A percentile compares a stretch with the other conserved stretches of the same genome.
Conservation (phyloP, 1,140 invertebrate species). For the Vollenhovia emeryi region DNA sequence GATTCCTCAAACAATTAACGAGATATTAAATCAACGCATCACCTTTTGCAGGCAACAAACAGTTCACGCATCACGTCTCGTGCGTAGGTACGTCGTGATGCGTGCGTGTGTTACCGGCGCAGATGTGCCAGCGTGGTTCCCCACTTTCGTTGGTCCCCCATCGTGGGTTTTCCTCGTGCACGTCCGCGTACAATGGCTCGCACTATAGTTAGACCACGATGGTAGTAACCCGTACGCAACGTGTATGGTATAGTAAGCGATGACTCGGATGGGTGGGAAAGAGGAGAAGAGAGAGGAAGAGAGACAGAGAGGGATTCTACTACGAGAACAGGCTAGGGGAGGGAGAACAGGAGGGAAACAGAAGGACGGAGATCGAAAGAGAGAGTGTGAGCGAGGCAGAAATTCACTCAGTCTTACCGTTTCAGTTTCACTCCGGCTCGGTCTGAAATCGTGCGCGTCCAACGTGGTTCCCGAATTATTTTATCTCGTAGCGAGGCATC, state of each 20-base stretch:
- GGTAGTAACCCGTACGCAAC: slow-evolving; percentile 36
- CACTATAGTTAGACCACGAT: slow-evolving; percentile 7
- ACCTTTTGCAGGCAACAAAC: neutral
- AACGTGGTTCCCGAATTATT: neutral
- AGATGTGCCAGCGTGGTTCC: slow-evolving; percentile 22
- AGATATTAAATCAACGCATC: slow-evolving; percentile 9
- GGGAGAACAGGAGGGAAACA: slow-evolving; percentile 31
- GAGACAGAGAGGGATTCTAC: neutral
- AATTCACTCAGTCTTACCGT: slow-evolving; percentile 62
- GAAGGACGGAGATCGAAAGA: slow-evolving; percentile 17
- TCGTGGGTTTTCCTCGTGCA: slow-evolving; percentile 38
- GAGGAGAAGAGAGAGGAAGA: slow-evolving; percentile 1
- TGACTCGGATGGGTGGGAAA: slow-evolving; percentile 12
- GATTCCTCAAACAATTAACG: neutral
- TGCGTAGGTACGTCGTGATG: neutral
- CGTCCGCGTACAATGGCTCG: slow-evolving; percentile 44
- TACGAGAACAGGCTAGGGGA: neutral
- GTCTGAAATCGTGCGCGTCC: slow-evolving; percentile 68
- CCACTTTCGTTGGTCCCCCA: slow-evolving; percentile 60
- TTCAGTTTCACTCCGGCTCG: slow-evolving; percentile 70
- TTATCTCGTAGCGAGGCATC: neutral
- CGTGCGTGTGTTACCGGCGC: neutral
- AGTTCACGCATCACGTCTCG: neutral
- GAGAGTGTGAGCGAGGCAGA: slow-evolving; percentile 55
- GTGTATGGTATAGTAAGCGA: slow-evolving; percentile 46